Conservation (phyloP, 2,888 invertebrate genomes). For the Seira musarum region DNA sequence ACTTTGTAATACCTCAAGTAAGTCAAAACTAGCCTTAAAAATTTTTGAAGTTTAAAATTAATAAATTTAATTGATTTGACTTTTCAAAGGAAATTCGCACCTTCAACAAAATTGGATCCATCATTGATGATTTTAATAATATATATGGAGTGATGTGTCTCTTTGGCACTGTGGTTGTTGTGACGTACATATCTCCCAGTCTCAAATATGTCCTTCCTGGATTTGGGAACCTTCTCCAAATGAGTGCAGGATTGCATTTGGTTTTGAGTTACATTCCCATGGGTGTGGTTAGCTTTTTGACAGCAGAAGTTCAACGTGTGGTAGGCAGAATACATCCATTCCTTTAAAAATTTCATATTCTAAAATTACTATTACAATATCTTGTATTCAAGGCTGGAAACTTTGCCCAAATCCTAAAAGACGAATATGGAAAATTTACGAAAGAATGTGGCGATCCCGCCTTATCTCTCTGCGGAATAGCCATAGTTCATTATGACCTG, state of each 20-base stretch:
- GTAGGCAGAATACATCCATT: constrained; percentile 22
- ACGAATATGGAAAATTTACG: constrained; percentile 28
- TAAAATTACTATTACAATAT: too few relatives aligned
- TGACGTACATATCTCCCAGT: constrained; percentile 37
- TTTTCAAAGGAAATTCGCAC: constrained; percentile 50
- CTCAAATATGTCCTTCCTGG: constrained; percentile 33
- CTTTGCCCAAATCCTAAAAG: constrained; percentile 38
- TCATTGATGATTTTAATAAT: constrained; percentile 36
- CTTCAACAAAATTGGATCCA: constrained; percentile 36
- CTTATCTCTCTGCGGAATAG: constrained; percentile 38
- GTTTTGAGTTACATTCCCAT: constrained; percentile 41
- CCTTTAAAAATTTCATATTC: background rate
- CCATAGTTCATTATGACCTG: constrained; percentile 48
- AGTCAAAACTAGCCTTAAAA: constrained; percentile 9
- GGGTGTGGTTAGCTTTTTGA: constrained; percentile 8
- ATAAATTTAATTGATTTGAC: background rate
- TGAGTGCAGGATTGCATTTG: constrained; percentile 29
- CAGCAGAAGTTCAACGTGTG: constrained; percentile 39
- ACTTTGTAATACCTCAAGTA: constrained; percentile 29
- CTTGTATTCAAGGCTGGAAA: constrained; percentile 25
- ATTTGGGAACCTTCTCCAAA: constrained; percentile 8
- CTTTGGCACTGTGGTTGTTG: constrained; percentile 23
- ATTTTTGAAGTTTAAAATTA: background rate
- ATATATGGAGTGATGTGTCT: constrained; percentile 24
- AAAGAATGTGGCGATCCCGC: constrained; percentile 44